Evolutionary conservation across 1,140 invertebrate species (phyloP), one percentile per base, ranked within the genome.

Genomic region (Drosophila eugracilis): DNA sequence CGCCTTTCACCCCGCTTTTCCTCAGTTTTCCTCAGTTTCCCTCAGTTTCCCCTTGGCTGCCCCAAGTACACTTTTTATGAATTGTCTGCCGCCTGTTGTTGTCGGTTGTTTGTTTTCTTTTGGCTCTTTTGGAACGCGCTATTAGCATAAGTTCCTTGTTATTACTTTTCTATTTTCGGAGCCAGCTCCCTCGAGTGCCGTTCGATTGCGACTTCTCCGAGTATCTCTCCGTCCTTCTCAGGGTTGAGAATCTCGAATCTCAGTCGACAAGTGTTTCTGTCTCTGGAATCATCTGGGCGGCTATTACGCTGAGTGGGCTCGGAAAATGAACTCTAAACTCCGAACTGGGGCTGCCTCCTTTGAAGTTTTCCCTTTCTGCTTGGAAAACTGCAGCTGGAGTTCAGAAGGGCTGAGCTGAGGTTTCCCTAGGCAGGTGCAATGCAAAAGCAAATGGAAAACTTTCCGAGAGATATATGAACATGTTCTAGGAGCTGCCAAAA

Each of bases 91-190:
- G 53, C 48, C 42, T 58, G 45, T 21, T 22, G 24, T 17, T 71
- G 67, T 71, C 55, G 28, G 49, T 77, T 70, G 48, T 53, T 65
- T 59, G 39, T 65, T 42, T 71, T 75, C 44, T 69, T 73, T 69
- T 67, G 63, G 65, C 72, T 74, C 39, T 69, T 85, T 88, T 86
- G 81, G 81, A 71, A 86, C 81, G 81, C 81, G 81, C 81, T 75
- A 86, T 86, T 86, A 86, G 74, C 81, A 83, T 86, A 71, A 81
- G 78, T 75, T 88, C 50, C 58, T 72, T 75, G 30, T 65, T 79
- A 54, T 70, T 78, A 39, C 71, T 55, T 55, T 52, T 69, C 65
- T 69, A 69, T 67, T 67, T 45, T 67, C 60, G 60, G 62, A 12
- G 36, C 47, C 65, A 37, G 45, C 22, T 67, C 65, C 65, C 63